These are phyloP conservation scores for Antheraea mylitta DNA, from an alignment of 1,140 invertebrate species.

Conservation along the genomic window DNA sequence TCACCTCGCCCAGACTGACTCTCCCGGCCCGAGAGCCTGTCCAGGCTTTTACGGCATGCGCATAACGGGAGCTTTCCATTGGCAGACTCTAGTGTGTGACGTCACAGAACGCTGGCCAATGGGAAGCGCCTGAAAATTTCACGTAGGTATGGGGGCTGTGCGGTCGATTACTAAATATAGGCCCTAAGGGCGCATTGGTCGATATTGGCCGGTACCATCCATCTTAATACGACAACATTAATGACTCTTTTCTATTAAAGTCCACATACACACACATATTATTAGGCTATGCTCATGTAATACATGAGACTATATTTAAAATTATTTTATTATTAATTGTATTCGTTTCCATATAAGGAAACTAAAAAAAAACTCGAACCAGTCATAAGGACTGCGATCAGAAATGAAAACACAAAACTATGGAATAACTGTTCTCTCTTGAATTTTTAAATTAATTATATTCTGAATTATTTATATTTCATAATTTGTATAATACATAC, in stretches of 20 bases:
- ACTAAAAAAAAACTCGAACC: too few species aligned
- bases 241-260: background rate
- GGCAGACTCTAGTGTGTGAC: slow-evolving; percentile 44
- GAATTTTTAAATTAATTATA: too few species aligned
- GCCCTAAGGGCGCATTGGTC: slow-evolving; percentile 44
- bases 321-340: too few species aligned
- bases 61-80: slow-evolving; percentile 42
- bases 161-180: slow-evolving; percentile 73
- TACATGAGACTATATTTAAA: too few species aligned
- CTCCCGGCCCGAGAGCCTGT: slow-evolving; percentile 29
- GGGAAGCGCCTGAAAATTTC: slow-evolving; percentile 60
- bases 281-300: too few species aligned
- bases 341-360: too few species aligned
- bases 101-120: slow-evolving; percentile 56
- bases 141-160: slow-evolving; percentile 62
- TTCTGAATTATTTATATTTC: too few species aligned
- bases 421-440: too few species aligned
- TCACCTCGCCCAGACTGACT: slow-evolving; percentile 66
- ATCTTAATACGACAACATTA: background rate
- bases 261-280: background rate
- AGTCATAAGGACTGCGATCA: too few species aligned
- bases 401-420: too few species aligned
- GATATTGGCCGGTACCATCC: slow-evolving; percentile 30
- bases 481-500: too few species aligned
- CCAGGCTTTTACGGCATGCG: slow-evolving; percentile 55